Evolutionary conservation across 2,113 vertebrate species (phyloP).

Genomic region (Sorex fumeus): DNA sequence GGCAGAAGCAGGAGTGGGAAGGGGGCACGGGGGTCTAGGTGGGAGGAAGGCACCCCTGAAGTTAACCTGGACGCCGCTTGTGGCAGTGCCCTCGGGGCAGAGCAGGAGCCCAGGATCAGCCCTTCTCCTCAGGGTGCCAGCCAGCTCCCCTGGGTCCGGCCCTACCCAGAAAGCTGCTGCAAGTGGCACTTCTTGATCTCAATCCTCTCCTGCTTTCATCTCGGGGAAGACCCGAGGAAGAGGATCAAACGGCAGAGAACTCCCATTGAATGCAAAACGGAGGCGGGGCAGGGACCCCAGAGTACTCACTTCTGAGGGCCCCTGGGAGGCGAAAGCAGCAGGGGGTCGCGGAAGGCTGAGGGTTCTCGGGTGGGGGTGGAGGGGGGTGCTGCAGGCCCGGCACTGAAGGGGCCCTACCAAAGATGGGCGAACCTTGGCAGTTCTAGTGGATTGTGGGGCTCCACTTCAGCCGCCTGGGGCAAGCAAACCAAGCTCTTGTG

Average conservation of each 20-base stretch:
- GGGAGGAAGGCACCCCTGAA: background rate
- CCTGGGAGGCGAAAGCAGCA: background rate
- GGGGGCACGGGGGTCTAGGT: too few species aligned
- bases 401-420: background rate
- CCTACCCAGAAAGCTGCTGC: conserved; percentile 27
- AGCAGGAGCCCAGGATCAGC: background rate
- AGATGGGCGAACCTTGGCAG: background rate
- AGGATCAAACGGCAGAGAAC: conserved; percentile 74
- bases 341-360: background rate
- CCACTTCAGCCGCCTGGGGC: background rate
- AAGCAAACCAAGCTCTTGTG: background rate
- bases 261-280: conserved; percentile 69
- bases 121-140: background rate
- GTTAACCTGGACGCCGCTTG: background rate
- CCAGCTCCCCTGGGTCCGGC: background rate
- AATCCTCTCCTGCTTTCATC: conserved; percentile 67
- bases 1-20: background rate
- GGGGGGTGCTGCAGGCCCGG: accelerated
- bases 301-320: background rate
- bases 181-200: conserved; percentile 67
- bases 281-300: conserved; percentile 7
- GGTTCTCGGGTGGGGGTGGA: background rate
- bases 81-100: background rate
- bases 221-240: conserved; percentile 46
- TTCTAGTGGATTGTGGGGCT: background rate